Evolutionary conservation across 2,797 vertebrate species (phyloP).

Genomic region (Diceros bicornis): DNA sequence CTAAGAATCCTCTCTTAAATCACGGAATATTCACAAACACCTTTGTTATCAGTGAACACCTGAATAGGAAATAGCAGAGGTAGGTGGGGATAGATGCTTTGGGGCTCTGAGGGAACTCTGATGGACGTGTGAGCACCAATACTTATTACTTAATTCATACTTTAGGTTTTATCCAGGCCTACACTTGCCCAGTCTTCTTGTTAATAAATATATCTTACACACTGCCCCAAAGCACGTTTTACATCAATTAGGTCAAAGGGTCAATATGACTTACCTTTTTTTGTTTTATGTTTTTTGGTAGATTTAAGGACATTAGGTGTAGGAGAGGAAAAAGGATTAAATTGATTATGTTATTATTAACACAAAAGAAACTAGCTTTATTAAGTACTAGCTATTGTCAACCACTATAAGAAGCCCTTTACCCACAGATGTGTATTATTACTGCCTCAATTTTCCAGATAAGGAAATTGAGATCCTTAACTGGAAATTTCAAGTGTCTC

Average conservation of each 20-base stretch:
- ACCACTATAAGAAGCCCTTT: neutral
- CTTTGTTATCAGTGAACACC: neutral
- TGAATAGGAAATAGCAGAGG: constrained; percentile 9
- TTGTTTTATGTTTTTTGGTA: neutral
- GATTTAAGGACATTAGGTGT: neutral
- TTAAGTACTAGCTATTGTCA: neutral
- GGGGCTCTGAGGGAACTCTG: neutral
- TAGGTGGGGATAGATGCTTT: neutral
- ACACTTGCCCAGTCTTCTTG: neutral
- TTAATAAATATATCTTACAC: constrained; percentile 34
- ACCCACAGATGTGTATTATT: neutral
- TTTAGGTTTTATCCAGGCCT: neutral
- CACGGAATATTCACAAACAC: neutral
- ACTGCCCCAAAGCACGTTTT: neutral
- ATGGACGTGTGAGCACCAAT: neutral
- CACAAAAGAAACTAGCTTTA: constrained; percentile 45
- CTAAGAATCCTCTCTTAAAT: constrained; percentile 55
- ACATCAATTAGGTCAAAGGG: neutral
- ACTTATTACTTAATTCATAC: constrained; percentile 5
- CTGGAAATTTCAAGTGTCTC: neutral
- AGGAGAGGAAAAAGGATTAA: neutral
- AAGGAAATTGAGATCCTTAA: constrained; percentile 48
- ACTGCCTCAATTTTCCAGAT: neutral
- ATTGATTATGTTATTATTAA: constrained; percentile 37
- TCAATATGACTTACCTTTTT: neutral